Base-by-base conservation (phyloP, 2,888 invertebrate genomes). In the Sinohyriopsis cumingii region DNA sequence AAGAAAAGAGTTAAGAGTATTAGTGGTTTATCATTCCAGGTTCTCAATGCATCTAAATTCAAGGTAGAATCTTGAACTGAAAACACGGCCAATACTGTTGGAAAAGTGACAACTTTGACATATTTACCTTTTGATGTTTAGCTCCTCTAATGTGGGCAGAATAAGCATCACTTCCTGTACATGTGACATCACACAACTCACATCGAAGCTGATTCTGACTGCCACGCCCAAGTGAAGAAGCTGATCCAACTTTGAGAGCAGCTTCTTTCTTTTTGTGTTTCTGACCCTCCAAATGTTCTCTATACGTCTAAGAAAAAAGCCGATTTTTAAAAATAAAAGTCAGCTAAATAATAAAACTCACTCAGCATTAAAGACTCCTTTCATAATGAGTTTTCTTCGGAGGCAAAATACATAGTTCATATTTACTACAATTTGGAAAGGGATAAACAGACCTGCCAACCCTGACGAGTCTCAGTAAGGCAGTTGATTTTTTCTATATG, bases 251-350 rank as follows among this genome's bases (percentile, higher is more conserved):
- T 72, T 95, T 95, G 45, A 94, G 92, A 19, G 95, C 94, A 0
- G 95, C 96, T 90, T 98, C 99, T 90, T 98, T 96, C 92, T 98
- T 99, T 93, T 99, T 99, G 91, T 99, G 99, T 91, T 97, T 97
- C 91, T 98, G 98, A 0, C 99, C 99, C 89, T 98, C 98, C 88
- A 99, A 92, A 92, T 99, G 99, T 90, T 99, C 99, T 79, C 95
- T 93, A 90, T 96, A 97, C 0, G 96, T 96, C 92, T 94, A 90
- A 2, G 91, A 91, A 59, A 33, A 88, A 53, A 67, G 28, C 15
- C 60, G 22, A n/a, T 19, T 55, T 28, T 28, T 24, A 1, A 62
- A 1, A 62, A 55, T 25, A 20, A 24, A 65, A 56, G 12, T 18
- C 22, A 22, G n/a, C n/a, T 55, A 25, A 56, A 25, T 7, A 55